Percentiles rank a stretch among this genome's conserved stretches.
Conservation (phyloP, 2,797 vertebrate genomes). For the Cryptoblepharus egeriae region DNA sequence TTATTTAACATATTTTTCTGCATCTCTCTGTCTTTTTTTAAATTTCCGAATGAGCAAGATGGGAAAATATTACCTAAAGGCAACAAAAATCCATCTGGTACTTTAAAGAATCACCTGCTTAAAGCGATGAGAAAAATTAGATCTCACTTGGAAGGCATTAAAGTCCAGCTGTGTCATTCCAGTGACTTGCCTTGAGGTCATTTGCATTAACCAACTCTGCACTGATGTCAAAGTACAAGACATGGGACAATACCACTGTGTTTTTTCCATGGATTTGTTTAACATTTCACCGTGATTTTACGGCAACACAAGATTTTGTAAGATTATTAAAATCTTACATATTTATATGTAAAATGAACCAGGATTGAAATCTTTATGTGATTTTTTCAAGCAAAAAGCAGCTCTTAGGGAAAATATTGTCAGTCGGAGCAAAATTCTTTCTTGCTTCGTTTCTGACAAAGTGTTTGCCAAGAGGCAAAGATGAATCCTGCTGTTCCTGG, state of each 20-base stretch:
- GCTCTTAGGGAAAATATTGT: too few species aligned
- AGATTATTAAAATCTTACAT: not conserved
- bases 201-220: not conserved
- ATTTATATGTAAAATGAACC: too few species aligned
- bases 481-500: too few species aligned
- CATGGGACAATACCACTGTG: not conserved
- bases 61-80: constrained; percentile 8
- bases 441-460: too few species aligned
- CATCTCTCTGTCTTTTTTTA: not conserved
- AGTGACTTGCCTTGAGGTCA: not conserved
- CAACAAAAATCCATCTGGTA: constrained; percentile 14
- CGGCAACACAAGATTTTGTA: not conserved
- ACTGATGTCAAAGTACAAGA: not conserved
- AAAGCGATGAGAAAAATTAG: constrained; percentile 11
- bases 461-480: too few species aligned
- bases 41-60: constrained; percentile 20
- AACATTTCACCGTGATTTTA: not conserved
- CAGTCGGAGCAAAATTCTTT: too few species aligned
- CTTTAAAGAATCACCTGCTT: constrained; percentile 8
- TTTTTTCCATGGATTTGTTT: not conserved
- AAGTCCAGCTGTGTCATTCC: constrained; percentile 1
- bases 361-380: too few species aligned
- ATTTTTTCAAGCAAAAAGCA: too few species aligned
- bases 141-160: not conserved
- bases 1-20: constrained; percentile 24